These are phyloP conservation scores for Dyspetes luteomarginatus DNA, from an alignment of 2,888 invertebrate genomes.

Conservation along the genomic window DNA sequence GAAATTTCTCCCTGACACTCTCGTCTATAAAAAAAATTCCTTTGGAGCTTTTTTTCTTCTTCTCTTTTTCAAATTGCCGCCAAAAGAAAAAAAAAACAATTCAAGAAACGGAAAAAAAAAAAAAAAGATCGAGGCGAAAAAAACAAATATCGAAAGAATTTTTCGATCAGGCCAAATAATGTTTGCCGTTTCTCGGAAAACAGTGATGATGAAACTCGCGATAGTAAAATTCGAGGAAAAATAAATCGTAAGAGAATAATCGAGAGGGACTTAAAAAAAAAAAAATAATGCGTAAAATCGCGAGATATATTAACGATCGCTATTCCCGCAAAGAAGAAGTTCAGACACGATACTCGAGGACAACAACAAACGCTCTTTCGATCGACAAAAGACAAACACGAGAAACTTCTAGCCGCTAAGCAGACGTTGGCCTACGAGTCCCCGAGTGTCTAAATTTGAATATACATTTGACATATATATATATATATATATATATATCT, in stretches of 20 bases:
- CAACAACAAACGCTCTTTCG: background rate
- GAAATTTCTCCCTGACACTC: too few species aligned
- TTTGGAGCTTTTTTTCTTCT: too few species aligned
- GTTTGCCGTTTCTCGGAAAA: too few species aligned
- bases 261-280: background rate
- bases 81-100: too few species aligned
- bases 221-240: background rate
- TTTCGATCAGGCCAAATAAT: too few species aligned
- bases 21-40: too few species aligned
- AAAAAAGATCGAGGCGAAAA: too few species aligned
- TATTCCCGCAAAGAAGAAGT: background rate
- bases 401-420: conserved; percentile 70
- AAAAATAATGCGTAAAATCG: background rate
- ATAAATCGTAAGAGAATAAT: background rate
- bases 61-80: too few species aligned
- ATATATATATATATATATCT: background rate
- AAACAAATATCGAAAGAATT: too few species aligned
- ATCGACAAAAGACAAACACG: conserved; percentile 33
- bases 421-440: conserved; percentile 71
- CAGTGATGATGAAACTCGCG: background rate
- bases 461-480: conserved; percentile 9
- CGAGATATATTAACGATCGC: background rate
- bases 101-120: too few species aligned
- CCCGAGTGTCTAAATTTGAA: conserved; percentile 49
- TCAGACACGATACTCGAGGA: background rate